Conservation (phyloP, 2,113 vertebrate genomes). For the Lates calcarifer region DNA sequence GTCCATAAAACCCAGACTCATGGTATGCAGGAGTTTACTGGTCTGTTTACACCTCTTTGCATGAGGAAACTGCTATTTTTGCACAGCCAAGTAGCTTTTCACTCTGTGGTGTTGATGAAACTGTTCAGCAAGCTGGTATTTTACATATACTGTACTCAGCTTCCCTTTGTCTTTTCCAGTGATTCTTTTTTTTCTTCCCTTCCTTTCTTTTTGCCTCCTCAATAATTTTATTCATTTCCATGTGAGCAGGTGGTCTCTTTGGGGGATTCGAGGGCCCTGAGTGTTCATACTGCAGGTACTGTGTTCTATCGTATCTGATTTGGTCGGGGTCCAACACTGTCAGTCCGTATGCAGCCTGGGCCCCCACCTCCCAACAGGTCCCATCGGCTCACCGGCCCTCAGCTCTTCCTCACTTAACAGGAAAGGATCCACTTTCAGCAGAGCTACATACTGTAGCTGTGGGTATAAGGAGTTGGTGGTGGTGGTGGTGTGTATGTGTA, state of each 20-base stretch:
- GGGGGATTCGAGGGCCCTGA: slow-evolving; percentile 40
- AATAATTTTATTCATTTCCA: slow-evolving; percentile 28
- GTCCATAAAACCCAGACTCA: not conserved
- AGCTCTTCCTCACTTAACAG: slow-evolving; percentile 56
- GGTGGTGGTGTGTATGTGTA: slow-evolving; percentile 10
- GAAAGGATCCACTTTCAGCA: slow-evolving; percentile 69
- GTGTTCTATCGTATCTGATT: slow-evolving; percentile 74
- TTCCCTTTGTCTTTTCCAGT: not conserved
- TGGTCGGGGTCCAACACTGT: slow-evolving; percentile 56
- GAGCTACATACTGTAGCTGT: slow-evolving; percentile 20
- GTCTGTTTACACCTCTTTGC: not conserved
- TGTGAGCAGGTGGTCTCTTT: slow-evolving; percentile 60
- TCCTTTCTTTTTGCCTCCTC: slow-evolving; percentile 31
- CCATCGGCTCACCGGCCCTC: slow-evolving; percentile 15
- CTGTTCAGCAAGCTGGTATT: not conserved
- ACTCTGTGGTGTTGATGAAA: not conserved
- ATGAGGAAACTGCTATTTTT: not conserved
- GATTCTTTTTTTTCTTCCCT: slow-evolving; percentile 36
- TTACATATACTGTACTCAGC: not conserved
- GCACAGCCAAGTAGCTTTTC: not conserved
- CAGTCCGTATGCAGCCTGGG: slow-evolving; percentile 33
- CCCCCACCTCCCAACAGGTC: slow-evolving; percentile 42
- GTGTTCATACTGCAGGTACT: slow-evolving; percentile 67
- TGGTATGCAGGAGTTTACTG: not conserved
- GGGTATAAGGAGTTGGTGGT: slow-evolving; percentile 8